Evolutionary conservation across 2,113 vertebrate species (phyloP).

Genomic region (Arvicanthis niloticus): DNA sequence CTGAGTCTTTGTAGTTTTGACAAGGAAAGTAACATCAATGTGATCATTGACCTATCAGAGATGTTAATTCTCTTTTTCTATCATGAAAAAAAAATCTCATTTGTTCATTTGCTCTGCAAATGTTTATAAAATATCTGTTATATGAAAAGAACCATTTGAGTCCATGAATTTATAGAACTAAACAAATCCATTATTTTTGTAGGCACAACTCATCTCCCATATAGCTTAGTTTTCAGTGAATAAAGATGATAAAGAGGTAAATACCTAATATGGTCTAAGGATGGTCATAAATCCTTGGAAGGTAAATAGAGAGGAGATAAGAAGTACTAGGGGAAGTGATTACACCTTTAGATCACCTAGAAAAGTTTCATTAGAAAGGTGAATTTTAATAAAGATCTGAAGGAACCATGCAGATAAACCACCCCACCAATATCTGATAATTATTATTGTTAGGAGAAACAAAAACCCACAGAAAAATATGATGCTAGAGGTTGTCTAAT

Average conservation of each 20-base stretch:
- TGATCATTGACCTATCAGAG: neutral
- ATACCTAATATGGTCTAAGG: neutral
- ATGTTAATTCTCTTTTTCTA: neutral
- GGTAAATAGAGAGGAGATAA: neutral
- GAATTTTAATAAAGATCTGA: conserved; percentile 27
- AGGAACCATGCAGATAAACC: neutral
- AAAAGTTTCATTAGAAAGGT: neutral
- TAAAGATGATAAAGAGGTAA: neutral
- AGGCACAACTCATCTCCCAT: neutral
- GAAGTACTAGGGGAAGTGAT: neutral
- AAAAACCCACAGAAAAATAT: neutral
- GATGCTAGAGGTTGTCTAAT: neutral
- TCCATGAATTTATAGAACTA: neutral
- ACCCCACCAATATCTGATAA: neutral
- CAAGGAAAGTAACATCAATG: neutral
- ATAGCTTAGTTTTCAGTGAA: neutral
- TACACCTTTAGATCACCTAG: neutral
- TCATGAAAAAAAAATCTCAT: neutral
- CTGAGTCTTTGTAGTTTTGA: neutral
- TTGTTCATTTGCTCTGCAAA: conserved; percentile 3
- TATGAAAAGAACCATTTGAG: neutral
- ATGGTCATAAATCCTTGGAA: neutral
- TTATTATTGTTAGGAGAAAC: neutral
- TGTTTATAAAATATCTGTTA: neutral
- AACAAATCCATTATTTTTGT: neutral